Evolutionary conservation across 53 echinoderm and acorn worm genomes (phyloP).

Genomic region (Hippasteria phrygiana): DNA sequence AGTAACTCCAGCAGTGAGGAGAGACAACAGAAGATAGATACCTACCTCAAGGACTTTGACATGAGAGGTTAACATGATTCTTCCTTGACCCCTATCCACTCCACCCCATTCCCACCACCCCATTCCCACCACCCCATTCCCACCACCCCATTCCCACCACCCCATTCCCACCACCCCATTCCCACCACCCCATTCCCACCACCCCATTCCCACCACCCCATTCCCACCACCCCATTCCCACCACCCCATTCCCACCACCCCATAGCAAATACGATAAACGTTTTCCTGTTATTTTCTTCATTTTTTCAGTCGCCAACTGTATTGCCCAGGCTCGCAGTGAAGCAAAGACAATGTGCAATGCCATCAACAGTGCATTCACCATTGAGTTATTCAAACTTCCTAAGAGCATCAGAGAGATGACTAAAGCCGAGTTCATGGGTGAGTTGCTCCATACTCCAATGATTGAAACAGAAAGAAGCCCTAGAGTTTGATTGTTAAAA

Average conservation of each 20-base stretch:
- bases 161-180: background rate
- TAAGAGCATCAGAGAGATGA: conserved; percentile 79
- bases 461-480: too few relatives aligned
- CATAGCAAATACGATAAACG: too few relatives aligned
- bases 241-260: background rate
- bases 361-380: conserved; percentile 65
- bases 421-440: conserved; percentile 79
- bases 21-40: conserved; percentile 64
- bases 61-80: conserved; percentile 69
- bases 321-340: conserved; percentile 66
- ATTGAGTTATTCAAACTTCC: conserved; percentile 77
- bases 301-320: conserved; percentile 67
- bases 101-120: background rate
- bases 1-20: conserved; percentile 69
- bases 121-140: background rate
- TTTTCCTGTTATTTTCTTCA: background rate
- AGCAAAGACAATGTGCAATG: conserved; percentile 66
- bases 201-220: background rate
- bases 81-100: background rate
- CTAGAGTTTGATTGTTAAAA: too few relatives aligned
- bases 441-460: too few relatives aligned
- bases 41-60: conserved; percentile 87
- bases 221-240: background rate
- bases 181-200: background rate
- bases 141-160: background rate